Conservation (phyloP, 1,140 invertebrate species). For the Procambarus virginalis region DNA sequence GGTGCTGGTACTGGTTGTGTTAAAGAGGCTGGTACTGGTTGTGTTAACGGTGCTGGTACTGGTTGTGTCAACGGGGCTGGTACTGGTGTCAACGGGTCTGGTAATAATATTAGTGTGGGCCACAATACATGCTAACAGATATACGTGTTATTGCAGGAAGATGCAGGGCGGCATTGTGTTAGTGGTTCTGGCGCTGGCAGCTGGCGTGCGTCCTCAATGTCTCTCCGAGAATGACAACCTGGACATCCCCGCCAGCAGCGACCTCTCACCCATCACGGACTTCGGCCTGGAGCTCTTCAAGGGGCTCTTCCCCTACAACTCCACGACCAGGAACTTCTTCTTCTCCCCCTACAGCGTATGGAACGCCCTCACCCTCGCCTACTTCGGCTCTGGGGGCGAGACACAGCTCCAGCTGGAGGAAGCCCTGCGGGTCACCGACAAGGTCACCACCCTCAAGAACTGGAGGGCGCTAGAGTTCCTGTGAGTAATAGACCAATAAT, state of each 20-base stretch:
- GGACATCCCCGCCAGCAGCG: not conserved
- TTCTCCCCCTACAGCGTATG: conserved; percentile 91
- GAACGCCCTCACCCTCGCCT: conserved; percentile 84
- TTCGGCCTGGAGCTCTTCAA: conserved; percentile 51
- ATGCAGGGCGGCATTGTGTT: not conserved
- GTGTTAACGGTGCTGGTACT: too few relatives aligned
- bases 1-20: too few relatives aligned
- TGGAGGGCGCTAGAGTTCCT: conserved; percentile 66
- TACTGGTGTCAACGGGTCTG: too few relatives aligned
- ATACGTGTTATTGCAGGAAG: not conserved
- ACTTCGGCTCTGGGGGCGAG: conserved; percentile 82
- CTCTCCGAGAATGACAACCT: conserved; percentile 25
- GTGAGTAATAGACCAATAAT: conserved; percentile 44
- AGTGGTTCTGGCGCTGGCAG: not conserved
- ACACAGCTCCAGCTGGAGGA: conserved; percentile 74
- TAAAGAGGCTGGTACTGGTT: too few relatives aligned
- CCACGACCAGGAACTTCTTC: conserved; percentile 80
- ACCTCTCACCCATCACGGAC: conserved; percentile 49
- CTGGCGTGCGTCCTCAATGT: not conserved
- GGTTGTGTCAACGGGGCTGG: too few relatives aligned
- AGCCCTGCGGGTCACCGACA: conserved; percentile 30
- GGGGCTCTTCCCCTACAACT: conserved; percentile 56
- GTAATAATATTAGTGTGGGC: too few relatives aligned
- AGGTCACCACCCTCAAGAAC: conserved; percentile 60
- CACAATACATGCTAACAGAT: too few relatives aligned